Evolutionary conservation across 2,113 vertebrate genomes (phyloP), one percentile per base, ranked within the genome.

Genomic region (Erpornis zantholeuca): DNA sequence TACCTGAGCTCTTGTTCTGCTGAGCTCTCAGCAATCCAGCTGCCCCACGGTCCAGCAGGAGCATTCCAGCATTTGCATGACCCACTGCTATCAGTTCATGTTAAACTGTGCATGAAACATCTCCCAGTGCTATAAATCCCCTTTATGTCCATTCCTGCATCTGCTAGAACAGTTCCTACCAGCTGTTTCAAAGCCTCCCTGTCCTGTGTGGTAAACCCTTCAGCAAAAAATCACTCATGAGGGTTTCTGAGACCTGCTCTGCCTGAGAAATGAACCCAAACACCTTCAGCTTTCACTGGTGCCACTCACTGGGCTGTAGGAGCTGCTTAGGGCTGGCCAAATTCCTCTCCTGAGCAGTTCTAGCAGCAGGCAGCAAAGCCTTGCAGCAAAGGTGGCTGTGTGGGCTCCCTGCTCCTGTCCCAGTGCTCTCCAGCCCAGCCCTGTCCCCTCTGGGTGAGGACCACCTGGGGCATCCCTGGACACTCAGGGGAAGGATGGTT

Each of bases 401-500:
- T 9, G 31, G 38, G 35, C 25, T 82, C 50, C 35, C 14, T 7
- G 33, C 29, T 7, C 47, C 45, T 45, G 42, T 22, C 23, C 85
- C 71, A 59, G 38, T 11, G 49, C 54, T 38, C n/a, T 63, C 69
- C 54, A 90, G 64, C 38, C 19, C 79, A 70, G 50, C 45, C n/a
- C 44, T 50, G 45, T 6, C 28, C 57, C 60, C 40, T 29, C 27
- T 7, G 29, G 3, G 40, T 21, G 52, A 7, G 23, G 6, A 19
- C 9, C 28, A 44, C 28, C 56, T 22, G 35, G 11, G 12, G 10
- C 11, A 66, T 2, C 68, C 36, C 79, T 36, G 52, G 7, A 2
- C 3, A 6, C 15, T 3, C 28, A 13, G 31, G 31, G n/a, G 16
- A 44, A n/a, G 1, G 8, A 6, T 5, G 45, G 5, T 5, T 2